Conservation (phyloP, 92 coral and sea anemone genomes). For the Palythoa grandiflora region DNA sequence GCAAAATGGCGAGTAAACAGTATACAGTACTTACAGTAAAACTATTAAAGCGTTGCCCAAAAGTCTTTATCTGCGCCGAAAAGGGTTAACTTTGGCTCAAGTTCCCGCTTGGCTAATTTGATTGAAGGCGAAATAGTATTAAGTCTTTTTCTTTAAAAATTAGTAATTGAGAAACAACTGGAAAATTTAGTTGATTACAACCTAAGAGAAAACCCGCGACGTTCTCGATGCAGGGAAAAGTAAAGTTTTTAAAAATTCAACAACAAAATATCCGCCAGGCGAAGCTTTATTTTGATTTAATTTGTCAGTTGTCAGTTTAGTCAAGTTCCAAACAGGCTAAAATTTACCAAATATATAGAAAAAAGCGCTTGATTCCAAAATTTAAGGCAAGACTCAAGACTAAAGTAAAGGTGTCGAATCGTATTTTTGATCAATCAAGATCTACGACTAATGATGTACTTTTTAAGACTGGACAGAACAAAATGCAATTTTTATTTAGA, state of each 20-base stretch:
- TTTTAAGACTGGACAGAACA: neutral
- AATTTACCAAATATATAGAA: neutral
- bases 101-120: neutral
- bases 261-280: neutral
- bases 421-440: neutral
- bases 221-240: neutral
- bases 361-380: neutral
- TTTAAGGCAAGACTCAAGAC: too few species aligned
- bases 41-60: too few species aligned
- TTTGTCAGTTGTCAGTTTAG: neutral
- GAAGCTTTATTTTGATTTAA: neutral
- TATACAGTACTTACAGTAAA: neutral
- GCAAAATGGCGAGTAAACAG: neutral
- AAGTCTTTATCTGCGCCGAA: neutral
- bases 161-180: neutral
- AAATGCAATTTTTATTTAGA: neutral
- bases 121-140: neutral
- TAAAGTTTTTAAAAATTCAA: neutral
- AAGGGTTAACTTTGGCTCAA: neutral
- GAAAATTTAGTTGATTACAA: neutral
- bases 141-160: neutral
- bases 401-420: neutral
- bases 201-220: neutral
- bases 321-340: neutral
- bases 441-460: neutral